Base-by-base conservation (phyloP, 2,888 invertebrate genomes). In the Desoria tigrina region DNA sequence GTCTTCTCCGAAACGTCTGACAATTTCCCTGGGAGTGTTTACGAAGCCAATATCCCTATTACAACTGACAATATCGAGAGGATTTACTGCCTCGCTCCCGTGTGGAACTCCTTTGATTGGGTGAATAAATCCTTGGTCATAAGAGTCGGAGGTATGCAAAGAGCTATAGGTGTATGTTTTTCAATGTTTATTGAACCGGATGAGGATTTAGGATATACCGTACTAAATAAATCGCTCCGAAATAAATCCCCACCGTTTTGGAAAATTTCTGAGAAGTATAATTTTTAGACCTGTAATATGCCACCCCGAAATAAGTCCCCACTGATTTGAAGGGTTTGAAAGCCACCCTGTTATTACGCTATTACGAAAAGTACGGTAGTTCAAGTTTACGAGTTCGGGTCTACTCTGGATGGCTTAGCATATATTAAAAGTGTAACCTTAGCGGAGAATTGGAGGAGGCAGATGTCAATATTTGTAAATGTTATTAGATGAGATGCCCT, bases 101-200 rank as follows among this genome's bases (percentile, higher is more conserved):
- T 66, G 7, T 71, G 71, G 71, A 71, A 71, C 49, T 64, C 66
- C 9, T 68, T 66, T 45, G 61, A 60, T n/a, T 71, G 71, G 71
- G 50, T 59, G 24, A 71, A 68, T 42, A 45, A 68, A 57, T 71
- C 71, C 14, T 42, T n/a, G 9, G 9, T 16, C 9, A 39, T 39
- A 9, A 39, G 16, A 9, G 39, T 39, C n/a, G n/a, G n/a, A 39
- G 39, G 39, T 11, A 39, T 39, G 9, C 39, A 39, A 16, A 39
- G 39, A 16, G 39, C 9, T 39, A 39, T 16, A 39, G 39, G 39
- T 39, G 39, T 39, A 39, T n/a, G n/a, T n/a, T n/a, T n/a, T n/a
- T n/a, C n/a, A n/a, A n/a, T n/a, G n/a, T n/a, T n/a, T n/a, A n/a
- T n/a, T n/a, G n/a, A n/a, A n/a, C n/a, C n/a, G n/a, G n/a, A n/a